These are phyloP conservation scores for Rhamnusium bicolor DNA, from an alignment of 2,888 invertebrate genomes.

Conservation along the genomic window DNA sequence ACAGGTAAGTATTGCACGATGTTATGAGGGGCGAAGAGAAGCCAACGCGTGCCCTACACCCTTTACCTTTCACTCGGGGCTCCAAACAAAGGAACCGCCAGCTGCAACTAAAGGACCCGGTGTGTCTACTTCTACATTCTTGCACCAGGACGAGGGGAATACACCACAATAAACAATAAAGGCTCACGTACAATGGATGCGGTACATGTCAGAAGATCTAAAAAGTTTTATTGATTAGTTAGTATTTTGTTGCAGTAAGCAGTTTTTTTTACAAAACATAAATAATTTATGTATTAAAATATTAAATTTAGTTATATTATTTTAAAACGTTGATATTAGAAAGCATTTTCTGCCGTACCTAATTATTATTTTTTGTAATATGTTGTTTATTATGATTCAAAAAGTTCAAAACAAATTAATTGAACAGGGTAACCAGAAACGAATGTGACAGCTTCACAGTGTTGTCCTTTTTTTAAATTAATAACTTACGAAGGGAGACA, in stretches of 20 bases:
- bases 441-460: no score
- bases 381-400: no score
- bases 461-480: no score
- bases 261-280: no score
- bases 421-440: no score
- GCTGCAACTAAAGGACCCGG: constrained; percentile 55
- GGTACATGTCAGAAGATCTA: constrained; percentile 10
- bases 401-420: no score
- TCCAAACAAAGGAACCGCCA: constrained; percentile 61
- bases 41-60: constrained; percentile 62
- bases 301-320: no score
- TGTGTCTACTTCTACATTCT: constrained; percentile 33
- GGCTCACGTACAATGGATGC: constrained; percentile 15
- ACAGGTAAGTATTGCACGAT: constrained; percentile 39
- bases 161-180: constrained; percentile 29
- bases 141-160: constrained; percentile 27
- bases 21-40: constrained; percentile 38
- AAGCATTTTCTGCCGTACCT: no score
- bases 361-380: no score
- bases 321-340: no score
- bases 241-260: neutral
- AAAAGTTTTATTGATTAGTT: constrained; percentile 29
- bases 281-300: no score
- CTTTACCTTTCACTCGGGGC: constrained; percentile 62
- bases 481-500: no score